Conservation (phyloP, 2,888 invertebrate genomes). For the Melinaea marsaeus region DNA sequence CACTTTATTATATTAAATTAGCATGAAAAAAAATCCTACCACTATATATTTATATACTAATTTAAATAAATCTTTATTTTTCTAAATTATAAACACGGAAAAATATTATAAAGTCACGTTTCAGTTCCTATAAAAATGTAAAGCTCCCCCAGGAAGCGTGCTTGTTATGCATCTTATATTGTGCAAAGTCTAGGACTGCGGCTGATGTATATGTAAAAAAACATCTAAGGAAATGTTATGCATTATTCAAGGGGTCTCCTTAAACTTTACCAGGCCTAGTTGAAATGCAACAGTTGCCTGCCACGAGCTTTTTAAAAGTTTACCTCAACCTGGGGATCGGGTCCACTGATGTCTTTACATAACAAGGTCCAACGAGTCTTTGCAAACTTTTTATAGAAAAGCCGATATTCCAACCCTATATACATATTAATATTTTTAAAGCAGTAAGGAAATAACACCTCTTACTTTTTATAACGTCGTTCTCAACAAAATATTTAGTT, state of each 20-base stretch:
- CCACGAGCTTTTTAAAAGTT: constrained; percentile 34
- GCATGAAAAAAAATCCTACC: too few relatives aligned
- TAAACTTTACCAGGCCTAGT: constrained; percentile 32
- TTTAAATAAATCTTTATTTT: too few relatives aligned
- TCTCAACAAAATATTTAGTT: too few relatives aligned
- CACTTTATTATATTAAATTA: too few relatives aligned
- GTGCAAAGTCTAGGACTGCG: neutral
- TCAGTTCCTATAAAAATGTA: constrained; percentile 4
- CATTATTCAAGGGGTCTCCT: constrained; percentile 34
- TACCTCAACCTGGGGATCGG: constrained; percentile 29
- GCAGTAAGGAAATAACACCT: neutral
- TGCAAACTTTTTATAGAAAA: constrained; percentile 12
- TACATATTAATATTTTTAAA: neutral
- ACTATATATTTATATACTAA: too few relatives aligned
- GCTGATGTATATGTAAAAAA: constrained; percentile 21
- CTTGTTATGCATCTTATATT: neutral
- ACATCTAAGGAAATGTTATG: constrained; percentile 26
- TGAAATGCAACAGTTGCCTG: constrained; percentile 34
- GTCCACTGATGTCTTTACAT: constrained; percentile 20
- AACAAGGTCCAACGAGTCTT: constrained; percentile 18
- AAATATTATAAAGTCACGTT: neutral
- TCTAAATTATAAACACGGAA: too few relatives aligned
- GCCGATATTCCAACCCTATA: constrained; percentile 3
- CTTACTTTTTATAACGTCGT: neutral
- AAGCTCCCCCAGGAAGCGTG: neutral